Evolutionary conservation across 2,797 vertebrate genomes (phyloP), one percentile per base, ranked within the genome.

Genomic region (Poeciliopsis presidionis): DNA sequence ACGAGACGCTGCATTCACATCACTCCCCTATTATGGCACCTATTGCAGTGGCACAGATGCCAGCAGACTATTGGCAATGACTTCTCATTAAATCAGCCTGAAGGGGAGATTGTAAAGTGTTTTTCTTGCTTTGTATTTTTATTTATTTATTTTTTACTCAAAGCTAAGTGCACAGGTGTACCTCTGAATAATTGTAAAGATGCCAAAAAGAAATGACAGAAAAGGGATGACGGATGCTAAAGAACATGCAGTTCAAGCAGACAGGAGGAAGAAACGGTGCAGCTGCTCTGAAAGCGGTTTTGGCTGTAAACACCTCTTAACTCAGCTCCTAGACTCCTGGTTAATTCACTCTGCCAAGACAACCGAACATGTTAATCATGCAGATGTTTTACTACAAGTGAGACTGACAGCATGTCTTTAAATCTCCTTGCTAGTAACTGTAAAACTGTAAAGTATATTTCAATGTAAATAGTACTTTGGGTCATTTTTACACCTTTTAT

Each of bases 371-470:
- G 74, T 72, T 74, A 84, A 75, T 33, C 63, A 25, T 67, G 63
- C 20, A 25, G 78, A 85, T 80, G 84, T 89, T 57, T 81, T 86
- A 81, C 81, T 88, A 82, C 78, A 74, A 78, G 75, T 75, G 57
- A 61, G 79, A 90, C 89, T 91, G 80, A 82, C 90, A 85, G 74
- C 72, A 61, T 81, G 86, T 81, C 87, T 94, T 92, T 90, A 81
- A 90, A 90, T 93, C 86, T 87, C 85, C 84, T 49, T 91, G 91
- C 90, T 88, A 92, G 84, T 90, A 91, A 89, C 81, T 95, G 95
- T 95, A 95, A 96, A 96, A 93, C 89, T 96, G 95, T 95, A 95
- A 94, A 95, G 89, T 96, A 95, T 94, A 94, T 94, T 93, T 93
- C 92, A 95, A 91, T 96, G 95, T 96, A 96, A 94, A 95, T 95